These are phyloP conservation scores for Mycetomoellerius zeteki DNA, from an alignment of 1,140 invertebrate genomes.

Conservation along the genomic window DNA sequence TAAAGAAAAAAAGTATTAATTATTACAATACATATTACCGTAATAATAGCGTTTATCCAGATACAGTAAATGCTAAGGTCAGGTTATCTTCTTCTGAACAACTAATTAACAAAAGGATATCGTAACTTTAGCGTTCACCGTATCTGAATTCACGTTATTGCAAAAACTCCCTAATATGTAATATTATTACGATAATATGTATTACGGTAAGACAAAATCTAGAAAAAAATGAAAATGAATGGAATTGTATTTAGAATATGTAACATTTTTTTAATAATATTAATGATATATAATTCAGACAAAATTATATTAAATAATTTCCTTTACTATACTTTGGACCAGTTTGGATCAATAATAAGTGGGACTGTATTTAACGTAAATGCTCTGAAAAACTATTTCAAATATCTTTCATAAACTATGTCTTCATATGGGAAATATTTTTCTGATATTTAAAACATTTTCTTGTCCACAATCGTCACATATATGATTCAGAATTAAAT, in stretches of 20 bases:
- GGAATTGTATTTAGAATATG: not conserved
- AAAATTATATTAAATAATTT: not conserved
- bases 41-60: no score
- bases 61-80: no score
- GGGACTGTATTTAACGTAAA: not conserved
- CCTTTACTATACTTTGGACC: not conserved
- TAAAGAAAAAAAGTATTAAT: not conserved
- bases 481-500: slow-evolving; percentile 36
- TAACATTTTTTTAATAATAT: slow-evolving; percentile 13
- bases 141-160: no score
- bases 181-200: not conserved
- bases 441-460: slow-evolving; percentile 11
- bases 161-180: no score
- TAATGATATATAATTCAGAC: not conserved
- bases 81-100: no score
- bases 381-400: not conserved
- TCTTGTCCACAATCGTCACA: not conserved
- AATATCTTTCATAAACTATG: not conserved
- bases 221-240: not conserved
- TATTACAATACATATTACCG: not conserved
- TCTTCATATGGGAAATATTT: slow-evolving; percentile 32
- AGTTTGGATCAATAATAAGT: not conserved
- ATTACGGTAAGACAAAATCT: not conserved
- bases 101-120: no score
- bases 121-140: no score